Evolutionary conservation across 2,797 vertebrate genomes (phyloP), one percentile per base, ranked within the genome.

Genomic region (Cephalopachus bancanus): DNA sequence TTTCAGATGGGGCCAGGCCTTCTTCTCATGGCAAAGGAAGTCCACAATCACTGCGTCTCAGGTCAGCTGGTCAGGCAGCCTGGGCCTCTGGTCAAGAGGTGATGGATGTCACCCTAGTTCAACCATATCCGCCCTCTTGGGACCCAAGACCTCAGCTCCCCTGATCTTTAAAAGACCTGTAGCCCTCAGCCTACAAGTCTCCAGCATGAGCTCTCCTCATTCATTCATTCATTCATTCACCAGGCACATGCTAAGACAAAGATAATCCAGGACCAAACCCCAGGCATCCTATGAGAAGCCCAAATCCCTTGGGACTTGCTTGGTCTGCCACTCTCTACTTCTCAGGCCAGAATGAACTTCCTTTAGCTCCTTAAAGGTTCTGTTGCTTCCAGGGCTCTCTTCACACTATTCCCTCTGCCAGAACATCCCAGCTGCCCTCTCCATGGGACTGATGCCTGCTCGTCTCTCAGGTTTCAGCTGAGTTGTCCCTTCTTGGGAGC

Each of bases 341-440:
- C 53, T 51, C 20, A 49, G 55, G 51, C 7, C 62, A 44, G 24
- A 24, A 37, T 5, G 57, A 49, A 37, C 59, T 19, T 53, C 64
- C 89, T 15, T n/a, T 24, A 7, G 62, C 83, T 37, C 69, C 57
- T 20, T 2, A 30, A 8, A 10, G 6, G 9, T n/a, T 62, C 78
- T 62, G n/a, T 24, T 28, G 44, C 20, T 62, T 53, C 49, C 81
- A 60, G 57, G 37, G 19, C 33, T 26, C 22, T 59, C 59, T 33
- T 28, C 60, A 20, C 0, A 0, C 59, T 26, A 1, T 3, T 71
- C 67, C 19, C 22, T 10, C 51, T 7, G 10, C 79, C 15, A 3
- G 79, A 75, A 30, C 1, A 64, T 1, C 0, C 0, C 0, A 0
- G 11, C 64, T 16, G 15, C n/a, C 30, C 15, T 26, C n/a, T 60